Evolutionary conservation across 2,113 vertebrate genomes (phyloP).

Genomic region (Crotophaga sulcirostris): DNA sequence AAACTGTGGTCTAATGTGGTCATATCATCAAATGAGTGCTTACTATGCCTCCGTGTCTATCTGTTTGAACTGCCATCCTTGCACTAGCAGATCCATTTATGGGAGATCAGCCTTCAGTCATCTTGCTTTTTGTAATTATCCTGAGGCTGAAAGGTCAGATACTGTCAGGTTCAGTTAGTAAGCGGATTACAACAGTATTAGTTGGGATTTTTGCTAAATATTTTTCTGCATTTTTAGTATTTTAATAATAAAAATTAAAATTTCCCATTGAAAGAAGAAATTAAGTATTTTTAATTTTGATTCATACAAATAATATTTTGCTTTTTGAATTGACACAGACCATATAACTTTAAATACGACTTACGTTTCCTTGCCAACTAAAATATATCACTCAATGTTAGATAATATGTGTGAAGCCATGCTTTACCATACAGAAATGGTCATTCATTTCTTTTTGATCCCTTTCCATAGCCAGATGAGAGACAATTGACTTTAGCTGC

Average conservation of each 20-base stretch:
- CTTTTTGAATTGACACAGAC: not conserved
- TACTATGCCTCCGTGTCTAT: not conserved
- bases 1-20: fast-evolving
- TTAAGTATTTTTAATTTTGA: not conserved
- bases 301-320: not conserved
- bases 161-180: not conserved
- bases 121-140: not conserved
- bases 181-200: not conserved
- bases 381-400: not conserved
- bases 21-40: not conserved
- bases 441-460: not conserved
- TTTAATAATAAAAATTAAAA: not conserved
- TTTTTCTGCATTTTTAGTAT: not conserved
- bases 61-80: not conserved
- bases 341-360: not conserved
- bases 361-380: not conserved
- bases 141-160: not conserved
- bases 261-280: not conserved
- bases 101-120: not conserved
- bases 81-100: not conserved
- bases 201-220: not conserved
- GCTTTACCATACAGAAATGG: not conserved
- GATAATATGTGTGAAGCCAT: not conserved
- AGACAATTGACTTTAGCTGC: not conserved
- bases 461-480: not conserved